Percentiles rank a stretch among this genome's conserved stretches.
Conservation (phyloP, 2,797 vertebrate species). For the Anableps anableps region DNA sequence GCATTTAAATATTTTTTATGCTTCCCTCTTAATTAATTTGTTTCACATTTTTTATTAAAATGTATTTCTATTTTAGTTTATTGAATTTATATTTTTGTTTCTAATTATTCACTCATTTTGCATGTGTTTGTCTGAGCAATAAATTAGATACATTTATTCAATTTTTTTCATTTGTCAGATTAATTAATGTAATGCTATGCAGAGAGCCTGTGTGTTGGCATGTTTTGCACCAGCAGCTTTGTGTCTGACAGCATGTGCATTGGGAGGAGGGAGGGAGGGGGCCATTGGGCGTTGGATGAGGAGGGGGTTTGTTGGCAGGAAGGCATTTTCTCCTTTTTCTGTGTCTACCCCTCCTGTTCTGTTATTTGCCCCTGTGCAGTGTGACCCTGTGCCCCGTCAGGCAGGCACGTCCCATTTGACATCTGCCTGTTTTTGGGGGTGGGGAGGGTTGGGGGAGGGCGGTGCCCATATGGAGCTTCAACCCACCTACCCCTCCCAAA, state of each 20-base stretch:
- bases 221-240: slow-evolving; percentile 64
- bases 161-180: neutral
- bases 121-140: neutral
- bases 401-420: slow-evolving; percentile 82
- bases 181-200: slow-evolving; percentile 9
- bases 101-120: neutral
- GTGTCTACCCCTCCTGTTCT: slow-evolving; percentile 66
- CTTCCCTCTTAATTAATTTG: neutral
- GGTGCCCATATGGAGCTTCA: slow-evolving; percentile 78
- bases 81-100: neutral
- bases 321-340: slow-evolving; percentile 55
- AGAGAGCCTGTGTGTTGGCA: slow-evolving; percentile 52
- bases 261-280: slow-evolving; percentile 17
- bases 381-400: slow-evolving; percentile 80
- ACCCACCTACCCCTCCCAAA: slow-evolving; percentile 11
- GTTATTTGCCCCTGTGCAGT: slow-evolving; percentile 79
- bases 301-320: slow-evolving; percentile 54
- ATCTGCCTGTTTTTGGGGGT: slow-evolving; percentile 81
- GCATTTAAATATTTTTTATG: neutral
- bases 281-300: slow-evolving; percentile 20
- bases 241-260: slow-evolving; percentile 56
- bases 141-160: neutral
- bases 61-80: neutral
- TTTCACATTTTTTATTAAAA: neutral
- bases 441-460: slow-evolving; percentile 2